Evolutionary conservation across 1,140 invertebrate species (phyloP).

Genomic region (Paramacrobiotus metropolitanus): DNA sequence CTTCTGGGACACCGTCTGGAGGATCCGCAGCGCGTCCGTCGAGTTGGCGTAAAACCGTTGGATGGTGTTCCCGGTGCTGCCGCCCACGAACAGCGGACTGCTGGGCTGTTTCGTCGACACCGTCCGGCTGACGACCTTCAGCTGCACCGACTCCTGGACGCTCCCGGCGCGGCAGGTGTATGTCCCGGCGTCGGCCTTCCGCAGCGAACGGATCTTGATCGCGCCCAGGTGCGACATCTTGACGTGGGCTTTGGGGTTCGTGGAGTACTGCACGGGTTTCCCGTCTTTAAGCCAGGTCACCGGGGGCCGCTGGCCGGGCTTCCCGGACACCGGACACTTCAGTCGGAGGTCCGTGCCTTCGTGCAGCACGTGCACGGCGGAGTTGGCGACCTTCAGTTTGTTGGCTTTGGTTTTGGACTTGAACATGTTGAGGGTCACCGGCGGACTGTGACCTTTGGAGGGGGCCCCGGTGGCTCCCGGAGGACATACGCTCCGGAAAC

Average conservation of each 20-base stretch:
- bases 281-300: neutral
- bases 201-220: conserved; percentile 1
- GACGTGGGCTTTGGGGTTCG: neutral
- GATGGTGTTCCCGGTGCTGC: neutral
- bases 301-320: neutral
- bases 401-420: conserved; percentile 14
- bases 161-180: conserved; percentile 7
- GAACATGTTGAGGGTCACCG: too few relatives aligned
- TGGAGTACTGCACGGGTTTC: neutral
- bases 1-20: conserved; percentile 2
- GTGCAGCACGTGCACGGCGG: conserved; percentile 53
- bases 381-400: conserved; percentile 38
- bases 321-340: conserved; percentile 44
- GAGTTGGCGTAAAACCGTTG: conserved; percentile 3
- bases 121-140: neutral
- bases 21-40: neutral
- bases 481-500: too few relatives aligned
- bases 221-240: conserved; percentile 7
- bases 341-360: conserved; percentile 64
- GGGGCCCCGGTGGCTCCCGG: too few relatives aligned
- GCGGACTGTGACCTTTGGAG: too few relatives aligned
- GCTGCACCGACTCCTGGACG: neutral
- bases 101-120: neutral
- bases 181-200: neutral
- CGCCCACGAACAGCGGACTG: neutral